Conservation (phyloP, 2,797 vertebrate genomes). For the Intellagama lesueurii region DNA sequence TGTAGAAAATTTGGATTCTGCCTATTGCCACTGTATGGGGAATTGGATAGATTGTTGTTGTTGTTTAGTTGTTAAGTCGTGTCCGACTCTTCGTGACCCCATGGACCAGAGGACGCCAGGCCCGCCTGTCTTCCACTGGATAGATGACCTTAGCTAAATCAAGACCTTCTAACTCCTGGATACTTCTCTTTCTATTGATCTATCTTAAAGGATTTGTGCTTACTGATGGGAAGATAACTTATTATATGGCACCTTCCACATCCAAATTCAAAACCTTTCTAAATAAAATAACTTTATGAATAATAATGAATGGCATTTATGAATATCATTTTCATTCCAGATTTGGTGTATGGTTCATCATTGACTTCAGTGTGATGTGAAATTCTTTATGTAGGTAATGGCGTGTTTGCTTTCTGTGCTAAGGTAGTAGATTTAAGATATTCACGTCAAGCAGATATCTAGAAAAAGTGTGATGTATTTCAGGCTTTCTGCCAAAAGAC, state of each 20-base stretch:
- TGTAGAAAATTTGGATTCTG: background rate
- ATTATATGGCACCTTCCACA: background rate
- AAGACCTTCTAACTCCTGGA: background rate
- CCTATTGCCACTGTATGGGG: background rate
- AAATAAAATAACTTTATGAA: constrained; percentile 8
- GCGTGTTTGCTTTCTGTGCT: background rate
- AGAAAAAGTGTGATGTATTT: too few species aligned
- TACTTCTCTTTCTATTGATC: background rate
- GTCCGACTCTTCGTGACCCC: too few species aligned
- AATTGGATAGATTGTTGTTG: too few species aligned
- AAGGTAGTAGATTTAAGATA: too few species aligned
- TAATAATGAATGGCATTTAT: background rate
- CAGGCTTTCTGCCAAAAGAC: too few species aligned
- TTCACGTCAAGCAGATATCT: too few species aligned
- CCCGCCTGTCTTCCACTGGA: too few species aligned
- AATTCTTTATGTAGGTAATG: background rate
- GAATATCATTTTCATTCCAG: background rate
- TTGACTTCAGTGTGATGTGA: background rate
- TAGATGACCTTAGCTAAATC: background rate
- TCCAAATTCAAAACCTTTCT: background rate
- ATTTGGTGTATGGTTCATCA: background rate
- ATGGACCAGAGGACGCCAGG: too few species aligned
- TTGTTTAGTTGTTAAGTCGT: too few species aligned
- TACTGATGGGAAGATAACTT: background rate
- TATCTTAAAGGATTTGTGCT: background rate